Conservation (phyloP, 2,888 invertebrate genomes). For the Amiota minor region DNA sequence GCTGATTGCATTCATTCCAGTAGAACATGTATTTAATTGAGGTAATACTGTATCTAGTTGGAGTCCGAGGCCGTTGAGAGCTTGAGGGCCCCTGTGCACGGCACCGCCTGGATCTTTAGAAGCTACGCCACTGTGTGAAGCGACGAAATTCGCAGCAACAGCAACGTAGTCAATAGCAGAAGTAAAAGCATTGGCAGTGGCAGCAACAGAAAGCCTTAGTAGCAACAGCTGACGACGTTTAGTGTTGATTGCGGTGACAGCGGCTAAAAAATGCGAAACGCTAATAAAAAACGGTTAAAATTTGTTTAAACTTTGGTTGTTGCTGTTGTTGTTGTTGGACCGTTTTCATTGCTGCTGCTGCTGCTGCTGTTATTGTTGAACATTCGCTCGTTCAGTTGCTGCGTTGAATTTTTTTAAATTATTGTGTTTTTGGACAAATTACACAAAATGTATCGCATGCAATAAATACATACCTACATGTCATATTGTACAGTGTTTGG, state of each 20-base stretch:
- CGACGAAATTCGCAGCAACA: too few relatives aligned
- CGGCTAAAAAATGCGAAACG: conserved; percentile 12
- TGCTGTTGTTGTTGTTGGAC: conserved; percentile 40
- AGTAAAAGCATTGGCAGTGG: conserved; percentile 32
- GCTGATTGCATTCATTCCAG: too few relatives aligned
- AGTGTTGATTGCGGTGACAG: conserved; percentile 1
- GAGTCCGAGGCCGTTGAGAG: too few relatives aligned
- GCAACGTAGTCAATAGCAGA: neutral
- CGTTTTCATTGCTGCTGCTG: conserved; percentile 44
- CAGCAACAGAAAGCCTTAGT: conserved; percentile 19
- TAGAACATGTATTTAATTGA: too few relatives aligned
- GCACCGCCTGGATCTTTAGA: too few relatives aligned
- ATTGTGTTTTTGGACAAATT: conserved; percentile 27
- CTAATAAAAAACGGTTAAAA: conserved; percentile 57
- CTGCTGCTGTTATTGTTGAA: conserved; percentile 1
- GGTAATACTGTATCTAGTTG: too few relatives aligned
- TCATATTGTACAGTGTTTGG: too few relatives aligned
- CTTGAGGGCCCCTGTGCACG: too few relatives aligned
- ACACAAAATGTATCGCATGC: conserved; percentile 36
- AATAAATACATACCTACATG: neutral
- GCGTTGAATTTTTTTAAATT: conserved; percentile 23
- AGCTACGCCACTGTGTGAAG: too few relatives aligned
- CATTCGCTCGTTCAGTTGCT: neutral
- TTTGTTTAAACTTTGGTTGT: conserved; percentile 56
- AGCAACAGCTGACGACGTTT: neutral